Conservation (phyloP, 2,113 vertebrate genomes). For the Sphaerodactylus townsendi region DNA sequence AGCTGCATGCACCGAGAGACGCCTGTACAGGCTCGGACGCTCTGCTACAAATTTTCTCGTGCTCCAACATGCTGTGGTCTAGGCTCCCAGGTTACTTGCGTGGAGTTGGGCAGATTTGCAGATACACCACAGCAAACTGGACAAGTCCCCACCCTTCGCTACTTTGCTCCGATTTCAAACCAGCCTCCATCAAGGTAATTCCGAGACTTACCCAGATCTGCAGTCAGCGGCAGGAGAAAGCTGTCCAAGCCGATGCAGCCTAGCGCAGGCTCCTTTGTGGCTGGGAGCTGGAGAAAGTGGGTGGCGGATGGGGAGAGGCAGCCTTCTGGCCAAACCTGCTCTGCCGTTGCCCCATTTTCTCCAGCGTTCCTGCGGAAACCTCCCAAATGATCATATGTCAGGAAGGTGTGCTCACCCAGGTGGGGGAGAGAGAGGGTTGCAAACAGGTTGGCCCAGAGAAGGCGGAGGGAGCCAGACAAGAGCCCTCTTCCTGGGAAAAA, state of each 20-base stretch:
- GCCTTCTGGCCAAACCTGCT: slow-evolving; percentile 12
- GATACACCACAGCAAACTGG: background rate
- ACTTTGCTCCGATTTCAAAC: background rate
- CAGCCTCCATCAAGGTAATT: background rate
- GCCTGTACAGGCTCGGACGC: too few relatives aligned
- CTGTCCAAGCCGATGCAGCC: background rate
- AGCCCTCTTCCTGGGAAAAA: background rate
- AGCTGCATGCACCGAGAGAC: too few relatives aligned
- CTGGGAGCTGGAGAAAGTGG: background rate
- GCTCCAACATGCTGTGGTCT: too few relatives aligned
- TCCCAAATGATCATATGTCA: background rate
- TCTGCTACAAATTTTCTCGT: too few relatives aligned
- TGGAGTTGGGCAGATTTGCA: background rate
- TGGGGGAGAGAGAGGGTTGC: background rate
- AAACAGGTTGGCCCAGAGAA: too few relatives aligned
- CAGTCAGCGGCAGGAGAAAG: background rate
- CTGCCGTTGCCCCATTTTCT: background rate
- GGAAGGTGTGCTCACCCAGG: background rate
- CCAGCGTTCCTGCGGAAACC: background rate
- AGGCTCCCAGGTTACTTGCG: too few relatives aligned
- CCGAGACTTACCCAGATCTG: background rate
- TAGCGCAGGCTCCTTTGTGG: background rate
- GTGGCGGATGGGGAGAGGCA: background rate
- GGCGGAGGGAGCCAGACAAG: background rate
- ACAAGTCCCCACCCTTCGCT: background rate